phyloP scores from a whole-genome alignment of 2,888 invertebrate species.

The Neoascia interrupta region DNA sequence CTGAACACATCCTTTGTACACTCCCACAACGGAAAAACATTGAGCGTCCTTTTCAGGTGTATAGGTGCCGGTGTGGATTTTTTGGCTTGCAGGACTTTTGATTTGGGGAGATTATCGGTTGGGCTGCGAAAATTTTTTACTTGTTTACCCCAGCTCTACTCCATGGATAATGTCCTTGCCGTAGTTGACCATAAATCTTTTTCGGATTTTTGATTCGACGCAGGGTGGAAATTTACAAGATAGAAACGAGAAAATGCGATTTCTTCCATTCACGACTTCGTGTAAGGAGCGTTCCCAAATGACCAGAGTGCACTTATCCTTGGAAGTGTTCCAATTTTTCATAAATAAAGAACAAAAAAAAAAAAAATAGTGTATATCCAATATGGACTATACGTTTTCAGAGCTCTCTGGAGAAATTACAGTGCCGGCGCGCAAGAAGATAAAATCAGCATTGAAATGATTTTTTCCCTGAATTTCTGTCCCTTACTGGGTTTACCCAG shows the following conservation, averaged over 20 bases:
- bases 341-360: too few relatives aligned
- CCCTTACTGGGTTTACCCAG: slow-evolving; percentile 9
- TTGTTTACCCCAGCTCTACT: neutral
- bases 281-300: slow-evolving; percentile 47
- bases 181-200: slow-evolving; percentile 56
- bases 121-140: slow-evolving; percentile 2
- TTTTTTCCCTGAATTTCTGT: neutral
- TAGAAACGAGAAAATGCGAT: slow-evolving; percentile 5
- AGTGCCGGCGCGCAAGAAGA: slow-evolving; percentile 40
- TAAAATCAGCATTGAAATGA: slow-evolving; percentile 64
- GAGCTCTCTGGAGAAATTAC: slow-evolving; percentile 63
- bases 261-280: slow-evolving; percentile 57
- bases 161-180: slow-evolving; percentile 12
- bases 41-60: neutral
- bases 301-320: slow-evolving; percentile 53
- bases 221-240: slow-evolving; percentile 23
- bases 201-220: slow-evolving; percentile 22
- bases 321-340: slow-evolving; percentile 63
- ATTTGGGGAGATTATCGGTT: slow-evolving; percentile 40
- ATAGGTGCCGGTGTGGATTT: neutral
- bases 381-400: slow-evolving; percentile 50
- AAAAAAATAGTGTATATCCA: slow-evolving; percentile 46
- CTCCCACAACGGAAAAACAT: too few relatives aligned
- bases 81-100: too few relatives aligned
- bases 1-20: neutral